Evolutionary conservation across 2,113 vertebrate species (phyloP).

Genomic region (Esox niger): DNA sequence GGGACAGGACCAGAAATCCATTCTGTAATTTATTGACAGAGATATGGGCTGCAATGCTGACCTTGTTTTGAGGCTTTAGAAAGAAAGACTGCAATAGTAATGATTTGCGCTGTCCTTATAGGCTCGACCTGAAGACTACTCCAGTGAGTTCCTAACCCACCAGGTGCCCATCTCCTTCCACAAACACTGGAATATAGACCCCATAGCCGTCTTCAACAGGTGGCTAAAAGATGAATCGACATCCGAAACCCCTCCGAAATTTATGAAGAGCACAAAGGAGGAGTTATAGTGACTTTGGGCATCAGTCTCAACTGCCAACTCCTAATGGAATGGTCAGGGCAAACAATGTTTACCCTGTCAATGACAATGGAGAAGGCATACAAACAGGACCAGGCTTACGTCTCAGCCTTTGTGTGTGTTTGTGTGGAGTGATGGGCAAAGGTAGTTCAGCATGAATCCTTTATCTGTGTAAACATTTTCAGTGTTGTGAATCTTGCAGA

Average conservation of each 20-base stretch:
- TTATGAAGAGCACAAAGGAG: conserved; percentile 62
- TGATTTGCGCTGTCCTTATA: conserved; percentile 52
- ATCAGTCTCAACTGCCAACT: no score
- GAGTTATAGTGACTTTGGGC: conserved; percentile 89
- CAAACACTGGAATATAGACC: conserved; percentile 97
- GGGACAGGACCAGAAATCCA: no score
- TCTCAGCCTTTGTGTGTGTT: conserved; percentile 16
- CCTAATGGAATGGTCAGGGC: no score
- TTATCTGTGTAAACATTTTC: conserved; percentile 56
- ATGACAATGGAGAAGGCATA: no score
- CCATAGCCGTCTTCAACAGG: conserved; percentile 83
- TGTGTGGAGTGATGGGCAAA: conserved; percentile 26
- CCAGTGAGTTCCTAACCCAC: conserved; percentile 86
- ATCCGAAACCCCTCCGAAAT: conserved; percentile 36
- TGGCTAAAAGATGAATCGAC: conserved; percentile 79
- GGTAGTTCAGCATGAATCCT: conserved; percentile 7
- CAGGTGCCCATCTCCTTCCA: conserved; percentile 97
- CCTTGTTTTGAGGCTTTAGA: no score
- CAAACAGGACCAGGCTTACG: no score
- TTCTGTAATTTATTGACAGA: no score
- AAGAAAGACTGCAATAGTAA: no score
- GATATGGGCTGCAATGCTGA: no score
- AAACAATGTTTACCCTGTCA: no score
- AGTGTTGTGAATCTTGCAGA: conserved; percentile 45
- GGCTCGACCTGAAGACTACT: conserved; percentile 93